Evolutionary conservation across 1,140 invertebrate genomes (phyloP), one percentile per base, ranked within the genome.

Genomic region (Calephelis virginiensis): DNA sequence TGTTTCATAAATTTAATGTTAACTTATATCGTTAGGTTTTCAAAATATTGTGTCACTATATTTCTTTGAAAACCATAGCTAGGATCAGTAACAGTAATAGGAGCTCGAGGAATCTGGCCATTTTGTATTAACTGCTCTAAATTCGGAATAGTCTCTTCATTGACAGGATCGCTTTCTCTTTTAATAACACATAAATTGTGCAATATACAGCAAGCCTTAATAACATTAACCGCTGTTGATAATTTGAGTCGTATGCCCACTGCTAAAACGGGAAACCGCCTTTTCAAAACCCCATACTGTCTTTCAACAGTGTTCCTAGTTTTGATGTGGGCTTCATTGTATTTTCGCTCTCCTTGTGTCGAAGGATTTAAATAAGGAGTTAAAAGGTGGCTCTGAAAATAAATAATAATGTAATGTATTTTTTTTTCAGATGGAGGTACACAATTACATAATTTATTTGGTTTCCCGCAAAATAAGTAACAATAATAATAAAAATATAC

Each of bases 281-380:
- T 49, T 49, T 49, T 49, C 47, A 49, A 49, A 49, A 49, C n/a
- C n/a, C 47, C 47, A 49, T 49, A 49, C 47, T 49, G 47, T 9
- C 47, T 49, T 13, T 49, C 47, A 49, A 49, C 47, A 49, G 47
- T 48, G n/a, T 49, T 49, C 13, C 47, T 49, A n/a, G 47, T 49
- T 17, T 17, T 17, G 17, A 17, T 17, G 17, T 17, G 17, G 17
- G 17, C 17, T 17, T 17, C 17, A 17, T 49, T 13, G 6, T 13
- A 49, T 49, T 13, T 49, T 13, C 47, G 47, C 47, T 49, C 47
- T 49, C 47, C 47, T 13, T 13, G n/a, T 49, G 47, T 49, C 12
- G n/a, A 13, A 13, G 47, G 47, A 49, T n/a, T 49, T 4, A 49
- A 6, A 49, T 49, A 49, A n/a, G 11, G n/a, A 49, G 47, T 49